Evolutionary conservation across 2,113 vertebrate genomes (phyloP).

Genomic region (Chloroceryle aenea): DNA sequence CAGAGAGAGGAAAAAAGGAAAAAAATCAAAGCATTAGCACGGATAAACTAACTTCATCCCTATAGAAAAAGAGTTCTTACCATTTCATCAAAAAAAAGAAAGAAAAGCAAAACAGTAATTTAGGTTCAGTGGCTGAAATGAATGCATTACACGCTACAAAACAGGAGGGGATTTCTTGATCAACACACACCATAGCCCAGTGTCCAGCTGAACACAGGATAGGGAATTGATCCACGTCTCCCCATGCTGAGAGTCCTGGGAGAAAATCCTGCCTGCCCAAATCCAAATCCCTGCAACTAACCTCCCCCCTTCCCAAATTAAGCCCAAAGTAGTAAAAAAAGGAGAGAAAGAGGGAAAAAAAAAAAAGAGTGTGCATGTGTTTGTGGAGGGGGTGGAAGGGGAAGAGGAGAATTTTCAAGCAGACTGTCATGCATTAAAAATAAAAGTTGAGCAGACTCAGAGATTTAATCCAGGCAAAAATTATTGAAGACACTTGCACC

Average conservation of each 20-base stretch:
- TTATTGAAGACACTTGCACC: slow-evolving; percentile 37
- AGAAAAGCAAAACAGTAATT: slow-evolving; percentile 76
- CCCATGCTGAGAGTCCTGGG: slow-evolving; percentile 78
- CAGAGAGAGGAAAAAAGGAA: slow-evolving; percentile 74
- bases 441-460: slow-evolving; percentile 26
- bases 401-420: background rate
- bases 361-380: background rate
- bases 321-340: slow-evolving; percentile 19
- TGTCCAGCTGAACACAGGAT: slow-evolving; percentile 83
- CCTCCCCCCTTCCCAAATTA: slow-evolving; percentile 55
- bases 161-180: slow-evolving; percentile 80
- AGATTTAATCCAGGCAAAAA: slow-evolving; percentile 7
- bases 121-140: slow-evolving; percentile 80
- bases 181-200: slow-evolving; percentile 75
- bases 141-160: slow-evolving; percentile 74
- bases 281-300: slow-evolving; percentile 74
- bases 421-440: background rate
- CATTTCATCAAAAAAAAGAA: slow-evolving; percentile 58
- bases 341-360: background rate
- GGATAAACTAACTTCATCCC: slow-evolving; percentile 84
- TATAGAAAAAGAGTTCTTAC: slow-evolving; percentile 72
- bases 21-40: slow-evolving; percentile 82
- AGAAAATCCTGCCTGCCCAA: slow-evolving; percentile 71
- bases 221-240: slow-evolving; percentile 79
- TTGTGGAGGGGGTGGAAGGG: too few relatives aligned